Conservation (phyloP, 1,140 invertebrate genomes). For the Heterodera carotae region DNA sequence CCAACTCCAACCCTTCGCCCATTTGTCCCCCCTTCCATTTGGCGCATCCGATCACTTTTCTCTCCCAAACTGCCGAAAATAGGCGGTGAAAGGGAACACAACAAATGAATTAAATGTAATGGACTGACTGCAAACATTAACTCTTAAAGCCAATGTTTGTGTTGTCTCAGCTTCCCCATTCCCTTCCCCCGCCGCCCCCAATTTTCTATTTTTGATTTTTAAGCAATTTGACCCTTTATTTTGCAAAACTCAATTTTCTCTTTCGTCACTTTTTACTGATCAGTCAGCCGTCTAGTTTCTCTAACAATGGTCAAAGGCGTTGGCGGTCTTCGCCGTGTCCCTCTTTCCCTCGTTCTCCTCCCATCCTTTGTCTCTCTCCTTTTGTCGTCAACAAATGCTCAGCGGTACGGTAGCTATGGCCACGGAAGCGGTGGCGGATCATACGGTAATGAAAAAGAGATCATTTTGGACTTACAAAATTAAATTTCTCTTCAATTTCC, state of each 20-base stretch:
- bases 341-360: background rate
- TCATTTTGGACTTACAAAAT: too few species aligned
- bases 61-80: background rate
- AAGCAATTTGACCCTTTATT: too few species aligned
- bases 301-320: background rate
- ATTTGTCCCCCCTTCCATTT: background rate
- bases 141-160: background rate
- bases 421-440: background rate
- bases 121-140: background rate
- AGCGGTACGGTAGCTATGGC: background rate
- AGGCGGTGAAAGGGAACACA: background rate
- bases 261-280: too few species aligned
- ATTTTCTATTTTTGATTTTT: too few species aligned
- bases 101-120: background rate
- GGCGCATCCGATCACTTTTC: background rate
- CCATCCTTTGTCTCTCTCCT: background rate
- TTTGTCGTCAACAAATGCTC: background rate
- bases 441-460: background rate
- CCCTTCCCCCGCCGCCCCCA: too few species aligned
- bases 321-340: too few species aligned
- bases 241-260: too few species aligned
- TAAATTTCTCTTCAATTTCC: too few species aligned
- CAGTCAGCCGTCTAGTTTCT: too few species aligned
- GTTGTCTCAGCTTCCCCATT: background rate
- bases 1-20: background rate